Evolutionary conservation across 2,888 invertebrate species (phyloP).

Genomic region (Amphipyra tragopoginis): DNA sequence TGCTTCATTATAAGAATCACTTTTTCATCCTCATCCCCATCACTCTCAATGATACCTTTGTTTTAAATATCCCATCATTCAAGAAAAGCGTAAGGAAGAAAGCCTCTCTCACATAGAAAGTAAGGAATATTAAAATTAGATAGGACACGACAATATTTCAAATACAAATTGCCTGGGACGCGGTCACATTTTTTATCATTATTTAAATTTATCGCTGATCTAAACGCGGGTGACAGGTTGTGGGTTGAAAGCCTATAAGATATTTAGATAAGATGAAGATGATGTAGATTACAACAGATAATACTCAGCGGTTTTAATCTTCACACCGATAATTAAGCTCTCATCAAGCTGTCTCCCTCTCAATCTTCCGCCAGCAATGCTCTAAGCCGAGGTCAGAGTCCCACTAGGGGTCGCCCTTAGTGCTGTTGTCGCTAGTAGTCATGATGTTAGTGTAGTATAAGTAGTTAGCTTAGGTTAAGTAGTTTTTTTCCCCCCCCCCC

Average conservation of each 20-base stretch:
- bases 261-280: not conserved
- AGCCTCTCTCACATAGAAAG: constrained; percentile 15
- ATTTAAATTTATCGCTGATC: constrained; percentile 57
- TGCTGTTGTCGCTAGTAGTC: no score
- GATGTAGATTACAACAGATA: no score
- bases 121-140: constrained; percentile 48
- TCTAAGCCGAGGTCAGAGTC: no score
- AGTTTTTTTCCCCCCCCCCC: no score
- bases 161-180: constrained; percentile 63
- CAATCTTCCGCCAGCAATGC: no score
- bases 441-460: no score
- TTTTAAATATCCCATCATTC: constrained; percentile 4
- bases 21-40: not conserved
- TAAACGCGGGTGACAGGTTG: constrained; percentile 34
- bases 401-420: no score
- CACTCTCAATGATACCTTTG: not conserved
- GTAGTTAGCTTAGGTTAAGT: no score
- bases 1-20: constrained; percentile 11
- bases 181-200: constrained; percentile 65
- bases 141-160: constrained; percentile 50
- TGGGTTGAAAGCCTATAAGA: constrained; percentile 8
- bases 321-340: no score
- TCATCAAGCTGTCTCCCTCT: no score
- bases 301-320: no score
- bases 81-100: constrained; percentile 15